Base-by-base conservation (phyloP, 1,140 invertebrate genomes). In the Magallana ariakensis region DNA sequence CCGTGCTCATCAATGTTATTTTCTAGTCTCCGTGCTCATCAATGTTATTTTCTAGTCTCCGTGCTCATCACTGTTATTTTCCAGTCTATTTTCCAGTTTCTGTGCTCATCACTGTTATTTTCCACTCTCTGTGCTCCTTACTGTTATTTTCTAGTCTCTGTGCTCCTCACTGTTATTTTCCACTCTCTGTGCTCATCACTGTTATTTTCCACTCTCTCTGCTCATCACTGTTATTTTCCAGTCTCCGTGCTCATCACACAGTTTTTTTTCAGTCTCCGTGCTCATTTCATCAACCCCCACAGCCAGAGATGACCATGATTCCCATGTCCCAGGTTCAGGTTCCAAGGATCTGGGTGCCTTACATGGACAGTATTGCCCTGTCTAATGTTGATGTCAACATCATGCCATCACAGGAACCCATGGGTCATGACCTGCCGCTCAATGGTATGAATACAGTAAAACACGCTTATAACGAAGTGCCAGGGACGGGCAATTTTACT, bases 381-480 rank as follows among this genome's bases (percentile, higher is more conserved):
- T 88, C 90, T 58, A 91, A 92, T 70, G 91, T 94, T 5, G 92
- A 93, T 88, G 85, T 92, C 58, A 90, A 89, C 80, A 91, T 89
- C 84, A 80, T 85, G 1, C 92, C 92, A 2, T 92, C 92, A 16
- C 90, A 92, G 80, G 93, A 94, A 86, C 85, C 89, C 8, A 87
- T 86, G 70, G 92, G 92, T 46, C 89, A 91, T 81, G 93, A 94
- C 80, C 80, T 94, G 60, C 92, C 93, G 10, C 83, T 88, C 16
- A 83, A 87, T 85, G 91, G 91, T 93, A 87, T n/a, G n/a, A n/a
- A n/a, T n/a, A n/a, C n/a, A n/a, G n/a, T n/a, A 58, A 13, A 80
- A n/a, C 33, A n/a, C n/a, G n/a, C n/a, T n/a, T n/a, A n/a, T n/a
- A n/a, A n/a, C n/a, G n/a, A n/a, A n/a, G n/a, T n/a, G n/a, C n/a